phyloP scores from a whole-genome alignment of 2,113 vertebrate genomes.

The Azemiops feae region DNA sequence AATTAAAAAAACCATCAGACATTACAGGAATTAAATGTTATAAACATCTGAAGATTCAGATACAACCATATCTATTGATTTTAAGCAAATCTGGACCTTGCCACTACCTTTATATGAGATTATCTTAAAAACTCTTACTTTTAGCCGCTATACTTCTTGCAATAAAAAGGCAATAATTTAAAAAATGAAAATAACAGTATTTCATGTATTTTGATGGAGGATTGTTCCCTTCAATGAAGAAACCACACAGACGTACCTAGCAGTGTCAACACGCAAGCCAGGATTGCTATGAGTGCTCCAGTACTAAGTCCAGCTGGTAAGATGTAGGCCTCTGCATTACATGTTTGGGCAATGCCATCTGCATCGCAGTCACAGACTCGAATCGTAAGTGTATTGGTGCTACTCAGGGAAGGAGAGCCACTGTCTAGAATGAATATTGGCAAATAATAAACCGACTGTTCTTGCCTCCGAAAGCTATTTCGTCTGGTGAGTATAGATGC shows the following conservation, averaged over 20 bases:
- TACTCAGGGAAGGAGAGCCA: constrained; percentile 89
- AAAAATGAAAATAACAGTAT: neutral
- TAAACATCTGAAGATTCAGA: neutral
- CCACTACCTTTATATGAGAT: neutral
- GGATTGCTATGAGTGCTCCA: constrained; percentile 88
- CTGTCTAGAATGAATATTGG: constrained; percentile 92
- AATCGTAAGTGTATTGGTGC: constrained; percentile 93
- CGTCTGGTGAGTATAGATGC: constrained; percentile 86
- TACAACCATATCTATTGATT: neutral
- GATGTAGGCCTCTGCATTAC: constrained; percentile 88
- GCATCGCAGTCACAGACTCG: constrained; percentile 89
- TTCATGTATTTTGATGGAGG: neutral
- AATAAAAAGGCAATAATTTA: constrained; percentile 1
- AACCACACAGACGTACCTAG: constrained; percentile 77
- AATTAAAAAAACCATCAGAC: neutral
- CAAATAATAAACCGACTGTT: constrained; percentile 86
- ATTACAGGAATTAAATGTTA: neutral
- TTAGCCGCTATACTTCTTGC: too few relatives aligned
- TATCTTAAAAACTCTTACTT: accelerated
- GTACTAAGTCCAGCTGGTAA: constrained; percentile 90
- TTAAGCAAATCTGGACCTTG: neutral
- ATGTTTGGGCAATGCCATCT: constrained; percentile 84
- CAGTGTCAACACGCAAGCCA: constrained; percentile 90
- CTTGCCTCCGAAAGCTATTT: constrained; percentile 84
- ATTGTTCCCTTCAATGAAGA: neutral